A percentile compares a stretch with the other conserved stretches of the same genome.
phyloP scores from a whole-genome alignment of 2,113 vertebrate genomes.

The Prunella fulvescens region DNA sequence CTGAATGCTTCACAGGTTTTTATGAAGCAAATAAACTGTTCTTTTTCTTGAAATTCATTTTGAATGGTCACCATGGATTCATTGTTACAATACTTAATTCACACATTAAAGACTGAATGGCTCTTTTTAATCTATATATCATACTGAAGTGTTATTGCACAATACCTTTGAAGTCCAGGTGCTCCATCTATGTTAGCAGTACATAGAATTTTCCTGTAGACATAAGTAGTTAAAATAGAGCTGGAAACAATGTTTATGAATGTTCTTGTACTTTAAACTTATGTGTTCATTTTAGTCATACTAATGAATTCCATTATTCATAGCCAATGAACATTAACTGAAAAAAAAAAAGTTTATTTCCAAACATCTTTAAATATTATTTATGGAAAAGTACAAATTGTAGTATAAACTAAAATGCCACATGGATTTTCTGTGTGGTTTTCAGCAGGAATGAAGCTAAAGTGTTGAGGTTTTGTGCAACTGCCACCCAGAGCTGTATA shows the following conservation, averaged over 20 bases:
- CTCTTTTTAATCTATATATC: slow-evolving; percentile 67
- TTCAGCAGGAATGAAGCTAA: neutral
- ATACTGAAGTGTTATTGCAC: slow-evolving; percentile 55
- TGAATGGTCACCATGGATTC: slow-evolving; percentile 73
- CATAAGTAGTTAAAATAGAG: neutral
- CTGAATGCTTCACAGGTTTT: slow-evolving; percentile 77
- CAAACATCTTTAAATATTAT: neutral
- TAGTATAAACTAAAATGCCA: neutral
- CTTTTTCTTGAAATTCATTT: slow-evolving; percentile 71
- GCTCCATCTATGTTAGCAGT: neutral
- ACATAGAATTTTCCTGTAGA: neutral
- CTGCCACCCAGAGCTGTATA: neutral
- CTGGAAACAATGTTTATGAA: neutral
- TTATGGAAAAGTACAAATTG: neutral
- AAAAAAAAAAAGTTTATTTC: neutral
- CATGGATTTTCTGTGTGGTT: neutral
- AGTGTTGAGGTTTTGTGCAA: neutral
- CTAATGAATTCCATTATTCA: neutral
- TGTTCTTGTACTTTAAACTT: neutral
- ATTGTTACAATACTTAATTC: slow-evolving; percentile 66
- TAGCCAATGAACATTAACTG: neutral
- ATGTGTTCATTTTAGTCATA: neutral
- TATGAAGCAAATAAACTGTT: slow-evolving; percentile 76
- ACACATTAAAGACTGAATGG: slow-evolving; percentile 65
- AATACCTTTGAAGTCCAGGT: slow-evolving; percentile 7